Conservation (phyloP, 2,113 vertebrate species). For the Melanotaenia duboulayi region DNA sequence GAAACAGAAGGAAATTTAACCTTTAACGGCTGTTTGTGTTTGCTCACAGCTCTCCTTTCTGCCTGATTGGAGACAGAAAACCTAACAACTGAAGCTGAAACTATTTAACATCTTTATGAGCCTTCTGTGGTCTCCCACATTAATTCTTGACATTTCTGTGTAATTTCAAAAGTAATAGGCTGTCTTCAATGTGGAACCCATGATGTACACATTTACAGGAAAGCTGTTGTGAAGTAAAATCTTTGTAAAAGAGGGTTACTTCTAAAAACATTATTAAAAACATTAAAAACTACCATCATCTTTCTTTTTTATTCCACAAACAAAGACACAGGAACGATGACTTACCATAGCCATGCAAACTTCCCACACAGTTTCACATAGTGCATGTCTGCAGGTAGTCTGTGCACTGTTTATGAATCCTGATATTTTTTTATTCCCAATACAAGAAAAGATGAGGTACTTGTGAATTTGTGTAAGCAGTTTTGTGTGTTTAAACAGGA, state of each 20-base stretch:
- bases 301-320: background rate
- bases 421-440: slow-evolving; percentile 21
- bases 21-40: slow-evolving; percentile 6
- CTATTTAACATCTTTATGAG: slow-evolving; percentile 1
- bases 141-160: slow-evolving; percentile 5
- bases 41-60: background rate
- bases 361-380: slow-evolving; percentile 20
- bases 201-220: background rate
- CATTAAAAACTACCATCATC: background rate
- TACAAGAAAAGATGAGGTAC: slow-evolving; percentile 19
- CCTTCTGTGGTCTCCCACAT: background rate
- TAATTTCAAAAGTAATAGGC: background rate
- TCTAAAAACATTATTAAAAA: background rate
- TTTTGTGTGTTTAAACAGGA: background rate
- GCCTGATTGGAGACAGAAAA: slow-evolving; percentile 2
- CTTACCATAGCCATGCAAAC: slow-evolving; percentile 19
- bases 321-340: slow-evolving; percentile 15
- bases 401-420: slow-evolving; percentile 25
- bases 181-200: background rate
- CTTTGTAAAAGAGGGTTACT: background rate
- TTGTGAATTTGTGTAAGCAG: background rate
- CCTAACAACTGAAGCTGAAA: background rate
- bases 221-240: no score
- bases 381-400: slow-evolving; percentile 8
- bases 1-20: background rate